Evolutionary conservation across 2,113 vertebrate genomes (phyloP), one percentile per base, ranked within the genome.

Genomic region (Sus scrofa): DNA sequence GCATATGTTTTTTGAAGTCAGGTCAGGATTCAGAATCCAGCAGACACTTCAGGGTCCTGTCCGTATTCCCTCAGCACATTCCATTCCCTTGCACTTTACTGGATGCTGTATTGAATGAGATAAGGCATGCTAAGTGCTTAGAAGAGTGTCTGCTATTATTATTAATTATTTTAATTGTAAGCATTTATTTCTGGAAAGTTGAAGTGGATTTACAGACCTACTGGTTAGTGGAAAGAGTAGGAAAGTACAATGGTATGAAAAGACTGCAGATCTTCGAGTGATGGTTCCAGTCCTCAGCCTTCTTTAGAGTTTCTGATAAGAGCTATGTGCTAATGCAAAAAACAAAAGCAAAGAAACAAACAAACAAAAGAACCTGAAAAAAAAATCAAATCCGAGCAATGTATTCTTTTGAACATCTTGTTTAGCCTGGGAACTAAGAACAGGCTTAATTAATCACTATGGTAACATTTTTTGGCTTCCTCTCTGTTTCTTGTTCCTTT

Each of bases 131-230:
- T 65, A 54, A 89, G 20, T 16, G 82, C 73, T 93, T 73, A 82
- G 54, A 13, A 67, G 22, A 77, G 39, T 68, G 56, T 10, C 15
- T 44, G 10, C 24, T 75, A 10, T 78, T 73, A 67, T 89, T 82
- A 75, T 87, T 78, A 15, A 26, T 32, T 81, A 90, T 60, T 68
- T 73, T 89, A 52, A 77, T 67, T 87, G 16, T 74, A 27, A 27
- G 68, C 16, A 89, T 91, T 94, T 95, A 68, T 67, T 96, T 58
- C 39, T 91, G n/a, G 58, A 67, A 86, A 82, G 44, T 77, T 91
- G n/a, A 95, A 82, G 95, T 58, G 37, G 7, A 63, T 30, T 73
- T 86, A 16, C 7, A 88, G 44, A 56, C 44, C 15, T 81, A 77
- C 52, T 54, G 86, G 52, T 34, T 3, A 52, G 14, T 58, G 4